These are phyloP conservation scores for Acyrthosiphon pisum DNA, from an alignment of 1,140 invertebrate species.

Conservation along the genomic window DNA sequence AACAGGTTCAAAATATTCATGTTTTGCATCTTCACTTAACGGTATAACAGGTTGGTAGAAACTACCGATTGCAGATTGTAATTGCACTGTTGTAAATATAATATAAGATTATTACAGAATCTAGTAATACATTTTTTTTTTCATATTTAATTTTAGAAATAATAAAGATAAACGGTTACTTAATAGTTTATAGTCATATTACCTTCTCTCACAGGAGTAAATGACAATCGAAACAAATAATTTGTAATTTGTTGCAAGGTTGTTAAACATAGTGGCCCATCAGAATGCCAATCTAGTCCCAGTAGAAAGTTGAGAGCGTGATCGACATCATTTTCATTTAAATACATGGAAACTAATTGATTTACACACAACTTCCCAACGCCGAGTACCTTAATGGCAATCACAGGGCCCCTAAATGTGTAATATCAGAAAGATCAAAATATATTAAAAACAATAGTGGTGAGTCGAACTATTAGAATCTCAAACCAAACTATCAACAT, in stretches of 20 bases:
- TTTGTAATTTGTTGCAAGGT: constrained; percentile 76
- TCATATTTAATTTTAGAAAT: neutral
- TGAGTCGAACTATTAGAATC: no score
- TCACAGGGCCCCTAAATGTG: constrained; percentile 51
- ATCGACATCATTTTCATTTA: constrained; percentile 71
- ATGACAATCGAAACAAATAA: constrained; percentile 71
- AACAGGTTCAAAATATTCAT: constrained; percentile 77
- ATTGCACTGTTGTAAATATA: constrained; percentile 64
- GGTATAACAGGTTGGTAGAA: constrained; percentile 73
- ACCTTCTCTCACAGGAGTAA: constrained; percentile 72
- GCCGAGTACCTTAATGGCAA: constrained; percentile 54
- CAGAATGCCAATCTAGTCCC: constrained; percentile 76
- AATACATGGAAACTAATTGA: constrained; percentile 72
- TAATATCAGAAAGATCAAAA: neutral
- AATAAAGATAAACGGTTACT: neutral
- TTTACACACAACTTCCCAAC: constrained; percentile 65
- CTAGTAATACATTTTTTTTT: neutral
- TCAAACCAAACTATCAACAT: no score
- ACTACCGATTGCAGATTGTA: constrained; percentile 76
- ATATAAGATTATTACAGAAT: neutral
- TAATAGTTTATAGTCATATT: constrained; percentile 47
- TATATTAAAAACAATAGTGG: neutral
- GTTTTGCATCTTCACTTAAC: constrained; percentile 72
- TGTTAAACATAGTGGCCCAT: constrained; percentile 72
- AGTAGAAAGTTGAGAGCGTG: constrained; percentile 74